These are phyloP conservation scores for Diacarnus erythraeanus DNA, from an alignment of 37 sponge, comb jelly and placozoan genomes.

Conservation along the genomic window DNA sequence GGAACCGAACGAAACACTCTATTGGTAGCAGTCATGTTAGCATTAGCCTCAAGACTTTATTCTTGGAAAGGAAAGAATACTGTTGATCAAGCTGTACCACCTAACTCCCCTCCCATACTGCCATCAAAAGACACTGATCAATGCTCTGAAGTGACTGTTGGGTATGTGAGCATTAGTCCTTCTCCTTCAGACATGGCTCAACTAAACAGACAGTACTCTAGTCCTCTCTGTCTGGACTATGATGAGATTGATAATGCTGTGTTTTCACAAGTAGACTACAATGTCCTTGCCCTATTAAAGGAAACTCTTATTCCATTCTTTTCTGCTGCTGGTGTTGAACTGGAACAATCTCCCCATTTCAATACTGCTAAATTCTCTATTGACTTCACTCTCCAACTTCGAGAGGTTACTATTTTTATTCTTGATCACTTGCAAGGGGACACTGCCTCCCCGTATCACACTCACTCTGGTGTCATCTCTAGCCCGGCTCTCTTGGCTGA, in stretches of 20 bases:
- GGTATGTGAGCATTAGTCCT: slow-evolving; percentile 51
- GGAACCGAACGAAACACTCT: not conserved
- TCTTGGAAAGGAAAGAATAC: not conserved
- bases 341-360: not conserved
- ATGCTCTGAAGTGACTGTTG: not conserved
- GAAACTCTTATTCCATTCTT: slow-evolving; percentile 44
- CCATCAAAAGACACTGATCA: not conserved
- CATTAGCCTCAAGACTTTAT: slow-evolving; percentile 19
- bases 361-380: slow-evolving; percentile 16
- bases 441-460: not conserved
- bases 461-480: not conserved
- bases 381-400: slow-evolving; percentile 25
- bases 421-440: not conserved
- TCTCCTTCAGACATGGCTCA: slow-evolving; percentile 50
- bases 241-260: not conserved
- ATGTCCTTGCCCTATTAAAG: not conserved
- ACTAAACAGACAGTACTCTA: slow-evolving; percentile 9
- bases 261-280: not conserved
- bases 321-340: not conserved
- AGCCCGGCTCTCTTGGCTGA: slow-evolving; percentile 25
- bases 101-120: not conserved
- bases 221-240: not conserved
- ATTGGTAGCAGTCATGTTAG: slow-evolving; percentile 19
- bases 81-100: not conserved
- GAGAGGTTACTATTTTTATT: slow-evolving; percentile 35